Evolutionary conservation across 2,113 vertebrate species (phyloP).

Genomic region (Gasterosteus aculeatus): DNA sequence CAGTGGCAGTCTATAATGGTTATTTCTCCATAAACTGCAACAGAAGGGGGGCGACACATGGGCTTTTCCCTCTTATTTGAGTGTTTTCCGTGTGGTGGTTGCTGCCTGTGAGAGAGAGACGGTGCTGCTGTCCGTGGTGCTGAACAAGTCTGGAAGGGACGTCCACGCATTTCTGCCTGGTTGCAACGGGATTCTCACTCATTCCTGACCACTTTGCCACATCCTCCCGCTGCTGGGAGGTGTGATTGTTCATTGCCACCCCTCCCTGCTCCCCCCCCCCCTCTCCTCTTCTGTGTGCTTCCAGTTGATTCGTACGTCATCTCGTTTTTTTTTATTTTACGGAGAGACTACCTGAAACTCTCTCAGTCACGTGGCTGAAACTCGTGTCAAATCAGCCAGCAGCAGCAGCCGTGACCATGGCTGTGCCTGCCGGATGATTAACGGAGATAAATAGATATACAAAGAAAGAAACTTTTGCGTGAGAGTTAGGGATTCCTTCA

Average conservation of each 20-base stretch:
- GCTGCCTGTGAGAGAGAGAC: constrained; percentile 37
- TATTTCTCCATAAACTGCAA: constrained; percentile 10
- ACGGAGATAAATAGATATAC: neutral
- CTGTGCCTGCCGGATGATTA: neutral
- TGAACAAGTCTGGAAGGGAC: constrained; percentile 48
- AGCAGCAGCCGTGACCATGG: neutral
- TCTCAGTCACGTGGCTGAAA: constrained; percentile 15
- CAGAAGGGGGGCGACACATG: neutral
- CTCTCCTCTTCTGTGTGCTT: neutral
- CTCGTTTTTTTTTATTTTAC: constrained; percentile 27
- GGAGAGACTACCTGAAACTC: constrained; percentile 4
- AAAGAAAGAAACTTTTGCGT: constrained; percentile 24
- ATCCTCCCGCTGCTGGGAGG: constrained; percentile 35
- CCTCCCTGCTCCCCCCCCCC: neutral
- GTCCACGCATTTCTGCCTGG: constrained; percentile 40
- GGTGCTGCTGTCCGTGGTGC: constrained; percentile 62
- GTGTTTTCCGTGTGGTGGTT: neutral
- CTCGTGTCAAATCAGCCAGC: constrained; percentile 14
- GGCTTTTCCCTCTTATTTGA: neutral
- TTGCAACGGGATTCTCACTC: constrained; percentile 52
- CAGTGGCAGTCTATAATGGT: constrained; percentile 6
- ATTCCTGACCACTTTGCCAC: constrained; percentile 38
- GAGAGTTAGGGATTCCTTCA: neutral
- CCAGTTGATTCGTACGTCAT: constrained; percentile 17
- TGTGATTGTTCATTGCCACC: constrained; percentile 36